Percentiles rank a stretch among this genome's conserved stretches.
Conservation (phyloP, 2,113 vertebrate genomes). For the Prionailurus bengalensis region DNA sequence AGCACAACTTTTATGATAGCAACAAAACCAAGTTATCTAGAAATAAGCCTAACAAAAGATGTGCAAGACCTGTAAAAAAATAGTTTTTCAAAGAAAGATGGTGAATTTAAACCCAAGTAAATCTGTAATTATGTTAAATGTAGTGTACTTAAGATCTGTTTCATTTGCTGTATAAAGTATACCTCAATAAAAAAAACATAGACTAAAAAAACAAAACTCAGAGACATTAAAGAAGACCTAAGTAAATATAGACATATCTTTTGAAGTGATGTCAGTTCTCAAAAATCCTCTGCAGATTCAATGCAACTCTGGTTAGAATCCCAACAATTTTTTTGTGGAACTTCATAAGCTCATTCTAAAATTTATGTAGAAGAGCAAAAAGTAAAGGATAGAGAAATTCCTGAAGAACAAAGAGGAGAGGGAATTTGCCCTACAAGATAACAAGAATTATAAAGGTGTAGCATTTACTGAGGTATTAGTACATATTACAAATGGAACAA, state of each 20-base stretch:
- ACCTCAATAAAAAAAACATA: too few species aligned
- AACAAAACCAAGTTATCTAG: neutral
- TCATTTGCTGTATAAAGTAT: too few species aligned
- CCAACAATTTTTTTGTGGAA: neutral
- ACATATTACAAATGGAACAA: neutral
- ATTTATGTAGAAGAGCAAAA: neutral
- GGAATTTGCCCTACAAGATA: neutral
- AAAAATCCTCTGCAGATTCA: neutral
- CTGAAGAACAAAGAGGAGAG: neutral
- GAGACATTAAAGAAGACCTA: neutral
- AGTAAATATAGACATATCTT: neutral
- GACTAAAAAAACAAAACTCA: neutral
- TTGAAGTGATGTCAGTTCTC: neutral
- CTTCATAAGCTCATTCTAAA: conserved; percentile 1
- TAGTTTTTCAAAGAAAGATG: too few species aligned
- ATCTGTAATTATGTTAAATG: too few species aligned
- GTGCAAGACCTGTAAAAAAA: neutral
- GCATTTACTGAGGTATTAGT: neutral
- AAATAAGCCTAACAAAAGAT: neutral
- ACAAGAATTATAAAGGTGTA: neutral
- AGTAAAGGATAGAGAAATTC: neutral
- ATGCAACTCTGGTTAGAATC: neutral
- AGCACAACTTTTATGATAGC: neutral
- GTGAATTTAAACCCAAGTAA: too few species aligned
- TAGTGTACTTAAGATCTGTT: too few species aligned